Conservation (phyloP, 2,888 invertebrate species). For the Melanostoma mellinum region DNA sequence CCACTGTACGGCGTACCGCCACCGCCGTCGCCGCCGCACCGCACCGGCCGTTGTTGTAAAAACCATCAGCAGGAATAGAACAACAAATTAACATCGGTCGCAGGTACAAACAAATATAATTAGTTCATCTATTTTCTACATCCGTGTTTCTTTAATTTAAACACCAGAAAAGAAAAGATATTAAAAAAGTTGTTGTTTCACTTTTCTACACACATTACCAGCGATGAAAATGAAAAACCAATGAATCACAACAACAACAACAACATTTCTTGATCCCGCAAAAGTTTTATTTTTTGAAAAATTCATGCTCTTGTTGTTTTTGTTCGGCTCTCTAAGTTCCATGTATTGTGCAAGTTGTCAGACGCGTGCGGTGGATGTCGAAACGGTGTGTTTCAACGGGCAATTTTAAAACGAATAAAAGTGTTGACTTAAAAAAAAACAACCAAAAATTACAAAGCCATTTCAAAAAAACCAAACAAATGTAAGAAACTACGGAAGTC, state of each 20-base stretch:
- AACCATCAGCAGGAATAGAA: slow-evolving; percentile 30
- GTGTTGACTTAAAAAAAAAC: neutral
- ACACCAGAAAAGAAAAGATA: neutral
- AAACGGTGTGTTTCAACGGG: slow-evolving; percentile 37
- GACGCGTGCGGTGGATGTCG: slow-evolving; percentile 34
- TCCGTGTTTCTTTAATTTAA: neutral
- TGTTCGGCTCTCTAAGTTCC: slow-evolving; percentile 37
- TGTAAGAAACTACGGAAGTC: neutral
- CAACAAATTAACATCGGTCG: neutral
- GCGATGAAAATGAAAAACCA: slow-evolving; percentile 14
- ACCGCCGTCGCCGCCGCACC: too few relatives aligned
- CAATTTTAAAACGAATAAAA: slow-evolving; percentile 5
- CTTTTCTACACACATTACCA: neutral
- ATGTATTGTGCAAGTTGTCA: slow-evolving; percentile 58
- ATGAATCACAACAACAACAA: slow-evolving; percentile 24
- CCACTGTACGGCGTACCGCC: too few relatives aligned
- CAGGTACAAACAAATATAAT: slow-evolving; percentile 42
- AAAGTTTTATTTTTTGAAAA: slow-evolving; percentile 48
- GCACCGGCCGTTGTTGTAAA: too few relatives aligned
- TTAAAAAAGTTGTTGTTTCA: slow-evolving; percentile 6
- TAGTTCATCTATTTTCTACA: slow-evolving; percentile 57
- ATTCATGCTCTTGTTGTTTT: slow-evolving; percentile 54
- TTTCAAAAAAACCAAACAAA: neutral
- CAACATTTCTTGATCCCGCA: slow-evolving; percentile 4
- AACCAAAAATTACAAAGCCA: neutral